These are phyloP conservation scores for Polypedilum vanderplanki DNA, from an alignment of 1,140 invertebrate species.

Conservation along the genomic window DNA sequence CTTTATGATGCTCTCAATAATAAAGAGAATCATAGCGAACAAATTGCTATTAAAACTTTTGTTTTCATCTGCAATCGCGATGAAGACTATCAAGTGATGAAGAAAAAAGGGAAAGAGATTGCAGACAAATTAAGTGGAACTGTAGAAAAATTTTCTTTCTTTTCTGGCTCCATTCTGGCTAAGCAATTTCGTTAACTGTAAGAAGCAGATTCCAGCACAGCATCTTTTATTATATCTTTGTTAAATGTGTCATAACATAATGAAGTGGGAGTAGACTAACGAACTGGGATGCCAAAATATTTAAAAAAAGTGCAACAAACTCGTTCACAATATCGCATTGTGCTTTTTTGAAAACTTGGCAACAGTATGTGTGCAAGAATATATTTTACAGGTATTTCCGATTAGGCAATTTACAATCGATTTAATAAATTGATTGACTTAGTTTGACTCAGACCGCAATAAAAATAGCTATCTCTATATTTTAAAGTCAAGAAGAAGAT, in stretches of 20 bases:
- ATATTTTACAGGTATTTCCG: background rate
- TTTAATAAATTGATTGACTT: background rate
- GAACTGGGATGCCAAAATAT: background rate
- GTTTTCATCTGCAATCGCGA: too few relatives aligned
- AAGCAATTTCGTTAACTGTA: background rate
- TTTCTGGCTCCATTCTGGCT: background rate
- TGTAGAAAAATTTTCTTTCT: too few relatives aligned
- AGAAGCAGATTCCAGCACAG: background rate
- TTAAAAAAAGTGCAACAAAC: background rate
- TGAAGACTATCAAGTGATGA: too few relatives aligned
- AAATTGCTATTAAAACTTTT: too few relatives aligned
- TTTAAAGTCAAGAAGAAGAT: slow-evolving; percentile 2
- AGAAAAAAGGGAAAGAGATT: background rate
- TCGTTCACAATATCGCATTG: background rate
- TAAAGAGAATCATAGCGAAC: too few relatives aligned
- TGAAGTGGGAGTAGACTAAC: background rate
- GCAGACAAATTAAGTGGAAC: slow-evolving; percentile 4
- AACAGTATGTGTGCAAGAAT: background rate
- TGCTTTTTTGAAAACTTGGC: background rate
- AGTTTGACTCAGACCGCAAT: too few relatives aligned
- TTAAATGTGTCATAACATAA: slow-evolving; percentile 1
- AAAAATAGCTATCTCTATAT: background rate
- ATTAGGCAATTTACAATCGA: background rate
- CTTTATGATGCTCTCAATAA: too few relatives aligned
- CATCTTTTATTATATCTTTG: background rate